A percentile compares a stretch with the other conserved stretches of the same genome.
phyloP scores from a whole-genome alignment of 2,113 vertebrate species.

The Caloenas nicobarica region DNA sequence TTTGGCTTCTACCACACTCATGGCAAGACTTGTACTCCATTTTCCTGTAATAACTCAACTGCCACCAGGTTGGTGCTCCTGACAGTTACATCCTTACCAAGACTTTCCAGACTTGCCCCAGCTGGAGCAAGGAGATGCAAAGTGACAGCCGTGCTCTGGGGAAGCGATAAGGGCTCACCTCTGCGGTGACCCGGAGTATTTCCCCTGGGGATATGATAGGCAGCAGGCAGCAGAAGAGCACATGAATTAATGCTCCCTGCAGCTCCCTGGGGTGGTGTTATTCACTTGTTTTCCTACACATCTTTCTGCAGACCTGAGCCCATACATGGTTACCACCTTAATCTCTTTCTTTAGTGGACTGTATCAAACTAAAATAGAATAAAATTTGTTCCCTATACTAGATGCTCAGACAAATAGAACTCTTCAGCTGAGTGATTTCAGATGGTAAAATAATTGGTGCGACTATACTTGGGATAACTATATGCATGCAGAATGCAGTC shows the following conservation, averaged over 20 bases:
- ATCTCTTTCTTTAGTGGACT: constrained; percentile 1
- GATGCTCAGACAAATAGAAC: constrained; percentile 3
- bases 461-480: background rate
- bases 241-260: constrained; percentile 26
- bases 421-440: constrained; percentile 32
- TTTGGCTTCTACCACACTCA: constrained; percentile 12
- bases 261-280: constrained; percentile 31
- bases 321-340: background rate
- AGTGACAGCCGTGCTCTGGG: background rate
- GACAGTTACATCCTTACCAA: constrained; percentile 36
- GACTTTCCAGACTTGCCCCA: constrained; percentile 29
- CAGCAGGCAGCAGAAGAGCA: constrained; percentile 16
- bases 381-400: background rate
- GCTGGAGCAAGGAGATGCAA: constrained; percentile 40
- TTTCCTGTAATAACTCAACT: constrained; percentile 57
- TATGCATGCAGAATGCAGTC: background rate
- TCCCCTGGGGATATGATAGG: background rate
- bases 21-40: constrained; percentile 37
- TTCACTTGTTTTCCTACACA: background rate
- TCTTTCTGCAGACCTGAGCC: background rate
- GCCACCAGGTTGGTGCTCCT: constrained; percentile 18
- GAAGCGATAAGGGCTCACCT: constrained; percentile 43
- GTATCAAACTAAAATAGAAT: background rate
- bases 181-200: constrained; percentile 24
- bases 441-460: constrained; percentile 33